Percentiles rank a stretch among this genome's conserved stretches.
These are phyloP conservation scores for Notoglanidium macrostoma DNA, from an alignment of 2,797 vertebrate species.

Conservation along the genomic window DNA sequence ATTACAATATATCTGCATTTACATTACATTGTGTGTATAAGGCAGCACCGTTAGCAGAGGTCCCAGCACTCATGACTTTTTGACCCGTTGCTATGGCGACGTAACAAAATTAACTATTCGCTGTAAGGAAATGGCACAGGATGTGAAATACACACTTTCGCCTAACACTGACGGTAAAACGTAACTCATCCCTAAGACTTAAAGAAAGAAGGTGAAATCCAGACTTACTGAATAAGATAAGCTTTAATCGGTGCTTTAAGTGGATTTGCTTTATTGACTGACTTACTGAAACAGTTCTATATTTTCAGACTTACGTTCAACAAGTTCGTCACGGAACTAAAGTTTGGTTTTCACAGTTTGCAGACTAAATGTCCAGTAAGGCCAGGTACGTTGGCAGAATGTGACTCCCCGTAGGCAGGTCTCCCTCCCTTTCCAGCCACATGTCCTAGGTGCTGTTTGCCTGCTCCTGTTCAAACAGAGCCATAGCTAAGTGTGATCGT, in stretches of 20 bases:
- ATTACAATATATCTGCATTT: constrained; percentile 1
- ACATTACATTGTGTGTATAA: neutral
- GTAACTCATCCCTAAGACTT: neutral
- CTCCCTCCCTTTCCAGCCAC: neutral
- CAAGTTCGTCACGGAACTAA: constrained; percentile 20
- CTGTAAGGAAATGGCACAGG: neutral
- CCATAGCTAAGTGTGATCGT: constrained; percentile 89
- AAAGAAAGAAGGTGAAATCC: constrained; percentile 3
- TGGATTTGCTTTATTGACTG: neutral
- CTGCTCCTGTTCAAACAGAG: constrained; percentile 94
- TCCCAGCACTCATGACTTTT: neutral
- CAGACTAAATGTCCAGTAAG: constrained; percentile 28
- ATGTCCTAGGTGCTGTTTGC: constrained; percentile 89
- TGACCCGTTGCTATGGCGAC: neutral
- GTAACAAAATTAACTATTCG: neutral
- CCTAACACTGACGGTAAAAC: neutral
- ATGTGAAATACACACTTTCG: neutral
- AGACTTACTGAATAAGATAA: constrained; percentile 20
- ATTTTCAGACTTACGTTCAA: constrained; percentile 4
- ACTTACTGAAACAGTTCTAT: constrained; percentile 4
- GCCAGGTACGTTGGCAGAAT: constrained; percentile 38
- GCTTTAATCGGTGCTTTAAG: constrained; percentile 13
- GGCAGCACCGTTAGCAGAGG: neutral
- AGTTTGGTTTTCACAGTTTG: constrained; percentile 26
- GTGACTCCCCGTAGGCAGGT: neutral